These are phyloP conservation scores for Timema podura DNA, from an alignment of 2,888 invertebrate genomes.

Conservation along the genomic window DNA sequence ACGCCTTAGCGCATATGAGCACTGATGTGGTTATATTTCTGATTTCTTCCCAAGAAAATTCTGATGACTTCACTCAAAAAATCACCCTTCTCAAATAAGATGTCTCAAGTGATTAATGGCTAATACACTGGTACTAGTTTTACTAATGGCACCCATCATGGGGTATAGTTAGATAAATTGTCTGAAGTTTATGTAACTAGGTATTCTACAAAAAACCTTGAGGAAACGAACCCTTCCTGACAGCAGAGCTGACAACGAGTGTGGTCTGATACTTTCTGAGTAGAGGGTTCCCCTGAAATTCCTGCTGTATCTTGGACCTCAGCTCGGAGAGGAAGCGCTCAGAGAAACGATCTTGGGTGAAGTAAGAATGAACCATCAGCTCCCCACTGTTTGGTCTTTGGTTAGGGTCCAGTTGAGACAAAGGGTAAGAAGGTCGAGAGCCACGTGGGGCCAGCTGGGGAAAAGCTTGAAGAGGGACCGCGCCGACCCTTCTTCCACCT, in stretches of 20 bases:
- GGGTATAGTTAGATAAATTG: no score
- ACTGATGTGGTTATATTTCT: no score
- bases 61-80: no score
- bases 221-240: not conserved
- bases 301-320: slow-evolving; percentile 58
- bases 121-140: no score
- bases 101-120: no score
- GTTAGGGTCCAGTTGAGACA: slow-evolving; percentile 55
- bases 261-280: slow-evolving; percentile 39
- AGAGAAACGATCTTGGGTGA: slow-evolving; percentile 61
- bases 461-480: slow-evolving; percentile 43
- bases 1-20: no score
- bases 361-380: slow-evolving; percentile 63
- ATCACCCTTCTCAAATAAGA: no score
- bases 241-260: not conserved
- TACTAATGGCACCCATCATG: no score
- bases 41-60: no score
- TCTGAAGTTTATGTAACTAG: no score
- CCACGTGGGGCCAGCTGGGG: slow-evolving; percentile 46
- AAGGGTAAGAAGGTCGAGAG: slow-evolving; percentile 53
- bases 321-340: slow-evolving; percentile 64
- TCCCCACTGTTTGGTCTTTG: slow-evolving; percentile 58
- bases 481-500: slow-evolving; percentile 31
- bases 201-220: no score
- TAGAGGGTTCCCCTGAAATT: slow-evolving; percentile 55